These are phyloP conservation scores for Hipposideros armiger DNA, from an alignment of 2,113 vertebrate genomes.

Conservation along the genomic window DNA sequence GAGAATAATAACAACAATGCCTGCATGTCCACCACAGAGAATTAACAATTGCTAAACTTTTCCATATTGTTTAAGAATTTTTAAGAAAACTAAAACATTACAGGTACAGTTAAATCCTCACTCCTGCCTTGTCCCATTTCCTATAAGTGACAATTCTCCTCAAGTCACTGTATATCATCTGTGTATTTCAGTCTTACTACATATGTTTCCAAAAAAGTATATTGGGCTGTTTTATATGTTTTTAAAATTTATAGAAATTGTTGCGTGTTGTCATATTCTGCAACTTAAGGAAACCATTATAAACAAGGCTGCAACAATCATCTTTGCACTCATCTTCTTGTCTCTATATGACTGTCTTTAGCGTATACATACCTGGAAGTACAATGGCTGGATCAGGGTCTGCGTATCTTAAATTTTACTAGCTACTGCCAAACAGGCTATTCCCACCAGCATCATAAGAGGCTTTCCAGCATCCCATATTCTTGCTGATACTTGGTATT, in stretches of 20 bases:
- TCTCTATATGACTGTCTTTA: neutral
- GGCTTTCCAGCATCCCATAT: neutral
- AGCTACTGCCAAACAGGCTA: neutral
- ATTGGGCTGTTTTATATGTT: neutral
- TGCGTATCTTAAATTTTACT: neutral
- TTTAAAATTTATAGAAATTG: neutral
- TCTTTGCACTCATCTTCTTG: neutral
- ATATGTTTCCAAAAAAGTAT: neutral
- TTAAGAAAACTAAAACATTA: neutral
- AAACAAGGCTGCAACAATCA: neutral
- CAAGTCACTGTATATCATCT: neutral
- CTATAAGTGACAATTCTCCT: neutral
- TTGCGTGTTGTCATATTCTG: neutral
- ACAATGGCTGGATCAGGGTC: neutral
- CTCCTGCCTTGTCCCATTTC: neutral
- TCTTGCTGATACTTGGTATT: neutral
- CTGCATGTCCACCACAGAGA: neutral
- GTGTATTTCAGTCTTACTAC: neutral
- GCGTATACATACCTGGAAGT: neutral
- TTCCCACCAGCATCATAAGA: neutral
- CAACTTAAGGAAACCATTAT: neutral
- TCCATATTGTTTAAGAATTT: neutral
- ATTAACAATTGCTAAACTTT: neutral
- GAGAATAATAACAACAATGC: conserved; percentile 9
- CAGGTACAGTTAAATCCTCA: neutral